Percentiles rank a stretch among this genome's conserved stretches.
phyloP scores from a whole-genome alignment of 2,797 vertebrate species.

The Sylvia borin region DNA sequence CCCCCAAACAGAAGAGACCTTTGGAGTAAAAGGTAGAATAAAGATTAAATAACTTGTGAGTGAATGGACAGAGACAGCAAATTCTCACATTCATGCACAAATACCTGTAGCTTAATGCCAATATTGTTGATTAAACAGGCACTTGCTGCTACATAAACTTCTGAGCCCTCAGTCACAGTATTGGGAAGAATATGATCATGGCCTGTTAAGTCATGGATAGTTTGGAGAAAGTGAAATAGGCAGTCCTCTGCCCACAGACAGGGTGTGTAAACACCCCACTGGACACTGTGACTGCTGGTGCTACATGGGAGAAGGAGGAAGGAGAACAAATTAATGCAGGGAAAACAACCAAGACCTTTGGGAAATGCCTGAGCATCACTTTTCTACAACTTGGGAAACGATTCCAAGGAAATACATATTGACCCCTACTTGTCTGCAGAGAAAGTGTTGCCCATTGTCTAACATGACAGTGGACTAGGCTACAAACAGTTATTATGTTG shows the following conservation, averaged over 20 bases:
- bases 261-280: background rate
- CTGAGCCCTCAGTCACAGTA: background rate
- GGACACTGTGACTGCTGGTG: background rate
- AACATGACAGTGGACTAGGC: accelerated
- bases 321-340: background rate
- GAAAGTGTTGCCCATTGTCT: background rate
- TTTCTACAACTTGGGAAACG: background rate
- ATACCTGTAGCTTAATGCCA: background rate
- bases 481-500: background rate
- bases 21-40: background rate
- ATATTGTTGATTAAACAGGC: accelerated
- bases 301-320: background rate
- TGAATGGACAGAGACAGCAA: background rate
- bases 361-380: background rate
- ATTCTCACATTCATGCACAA: background rate
- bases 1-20: background rate
- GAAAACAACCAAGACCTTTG: background rate
- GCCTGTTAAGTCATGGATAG: background rate
- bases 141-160: background rate
- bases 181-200: background rate
- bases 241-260: background rate
- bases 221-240: background rate
- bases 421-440: background rate
- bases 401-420: background rate
- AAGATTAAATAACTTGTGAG: background rate